Percentiles rank a stretch among this genome's conserved stretches.
Conservation (phyloP, 1,140 invertebrate genomes). For the Drosophila cardini region DNA sequence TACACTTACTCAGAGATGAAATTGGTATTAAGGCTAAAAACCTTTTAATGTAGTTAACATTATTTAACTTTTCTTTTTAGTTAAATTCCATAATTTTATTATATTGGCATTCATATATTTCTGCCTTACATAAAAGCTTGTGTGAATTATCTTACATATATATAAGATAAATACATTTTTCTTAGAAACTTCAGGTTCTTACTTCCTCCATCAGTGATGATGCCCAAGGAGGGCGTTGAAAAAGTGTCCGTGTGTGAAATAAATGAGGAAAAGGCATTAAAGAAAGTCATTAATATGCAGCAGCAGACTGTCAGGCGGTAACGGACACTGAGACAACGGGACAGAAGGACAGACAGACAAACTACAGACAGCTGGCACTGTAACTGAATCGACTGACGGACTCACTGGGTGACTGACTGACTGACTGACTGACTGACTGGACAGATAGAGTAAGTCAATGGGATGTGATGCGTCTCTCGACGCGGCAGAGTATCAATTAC, state of each 20-base stretch:
- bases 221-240: conserved; percentile 36
- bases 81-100: too few relatives aligned
- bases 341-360: conserved; percentile 38
- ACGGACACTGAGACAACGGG: conserved; percentile 42
- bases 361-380: conserved; percentile 51
- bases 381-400: conserved; percentile 23
- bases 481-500: conserved; percentile 78
- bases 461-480: conserved; percentile 45
- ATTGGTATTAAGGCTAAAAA: too few relatives aligned
- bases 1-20: conserved; percentile 13
- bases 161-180: conserved; percentile 9
- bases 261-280: conserved; percentile 83
- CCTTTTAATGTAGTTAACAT: neutral
- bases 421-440: conserved; percentile 46
- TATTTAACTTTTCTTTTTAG: too few relatives aligned
- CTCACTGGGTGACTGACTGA: conserved; percentile 29
- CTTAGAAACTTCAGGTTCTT: conserved; percentile 6
- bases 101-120: too few relatives aligned
- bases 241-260: conserved; percentile 77
- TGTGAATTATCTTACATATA: neutral
- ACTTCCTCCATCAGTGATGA: conserved; percentile 34
- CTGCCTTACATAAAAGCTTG: too few relatives aligned
- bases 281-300: conserved; percentile 83
- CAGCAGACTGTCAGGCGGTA: conserved; percentile 80
- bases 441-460: conserved; percentile 59